Conservation (phyloP, 2,113 vertebrate genomes). For the Toxotes jaculatrix region DNA sequence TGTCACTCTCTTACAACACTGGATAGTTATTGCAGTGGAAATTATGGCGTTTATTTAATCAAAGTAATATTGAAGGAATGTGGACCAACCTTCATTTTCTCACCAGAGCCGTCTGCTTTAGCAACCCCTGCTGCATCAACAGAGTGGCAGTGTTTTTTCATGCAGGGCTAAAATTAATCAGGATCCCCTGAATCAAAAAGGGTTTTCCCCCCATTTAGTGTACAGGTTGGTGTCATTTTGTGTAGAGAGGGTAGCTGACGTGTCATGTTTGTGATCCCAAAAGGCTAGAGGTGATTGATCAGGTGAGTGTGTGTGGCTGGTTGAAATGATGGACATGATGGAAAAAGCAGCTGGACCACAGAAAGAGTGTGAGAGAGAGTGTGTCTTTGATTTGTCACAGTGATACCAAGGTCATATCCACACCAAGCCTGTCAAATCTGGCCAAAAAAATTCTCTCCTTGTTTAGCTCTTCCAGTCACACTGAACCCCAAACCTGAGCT, state of each 20-base stretch:
- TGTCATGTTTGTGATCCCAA: not conserved
- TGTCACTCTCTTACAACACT: not conserved
- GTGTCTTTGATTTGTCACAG: conserved; percentile 36
- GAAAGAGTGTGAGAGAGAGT: conserved; percentile 14
- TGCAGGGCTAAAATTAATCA: no score
- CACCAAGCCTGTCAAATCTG: not conserved
- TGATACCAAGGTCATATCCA: conserved; percentile 9
- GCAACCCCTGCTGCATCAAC: not conserved
- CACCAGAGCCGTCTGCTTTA: no score
- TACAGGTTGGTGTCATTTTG: not conserved
- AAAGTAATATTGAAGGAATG: not conserved
- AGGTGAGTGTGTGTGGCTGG: conserved; percentile 16
- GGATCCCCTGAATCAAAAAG: not conserved
- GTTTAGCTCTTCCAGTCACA: not conserved
- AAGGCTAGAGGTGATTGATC: conserved; percentile 35
- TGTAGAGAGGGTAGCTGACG: not conserved
- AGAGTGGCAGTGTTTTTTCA: not conserved
- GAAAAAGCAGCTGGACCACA: conserved; percentile 65
- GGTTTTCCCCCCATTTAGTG: not conserved
- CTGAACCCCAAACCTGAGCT: not conserved
- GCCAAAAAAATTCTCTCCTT: not conserved
- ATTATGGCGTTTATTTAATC: not conserved
- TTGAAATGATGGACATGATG: conserved; percentile 20
- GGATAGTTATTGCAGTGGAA: not conserved
- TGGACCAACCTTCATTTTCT: not conserved